Evolutionary conservation across 2,113 vertebrate genomes (phyloP).

Genomic region (Prolemur simus): DNA sequence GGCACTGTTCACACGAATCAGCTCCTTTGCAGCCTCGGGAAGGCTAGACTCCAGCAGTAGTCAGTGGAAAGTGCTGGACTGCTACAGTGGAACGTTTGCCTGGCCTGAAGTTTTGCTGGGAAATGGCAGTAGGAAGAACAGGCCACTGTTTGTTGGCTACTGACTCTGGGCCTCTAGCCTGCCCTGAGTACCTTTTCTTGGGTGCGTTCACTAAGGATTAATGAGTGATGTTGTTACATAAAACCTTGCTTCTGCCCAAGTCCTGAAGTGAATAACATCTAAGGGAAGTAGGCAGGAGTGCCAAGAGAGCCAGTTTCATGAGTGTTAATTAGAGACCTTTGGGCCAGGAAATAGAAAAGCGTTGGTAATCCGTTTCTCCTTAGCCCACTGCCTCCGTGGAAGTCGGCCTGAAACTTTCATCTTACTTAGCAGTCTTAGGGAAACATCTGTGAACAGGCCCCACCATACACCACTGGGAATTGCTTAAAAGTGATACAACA

Average conservation of each 20-base stretch:
- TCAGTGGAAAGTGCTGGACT: neutral
- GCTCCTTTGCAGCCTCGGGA: neutral
- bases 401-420: constrained; percentile 54
- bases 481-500: constrained; percentile 53
- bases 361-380: constrained; percentile 27
- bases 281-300: neutral
- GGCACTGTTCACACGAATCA: neutral
- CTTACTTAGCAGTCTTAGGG: constrained; percentile 35
- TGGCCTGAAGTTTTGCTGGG: neutral
- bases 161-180: neutral
- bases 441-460: constrained; percentile 51
- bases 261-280: neutral
- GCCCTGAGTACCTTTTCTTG: neutral
- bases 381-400: constrained; percentile 3
- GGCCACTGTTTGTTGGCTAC: neutral
- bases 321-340: constrained; percentile 59
- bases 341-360: constrained; percentile 14
- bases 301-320: neutral
- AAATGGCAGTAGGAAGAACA: neutral
- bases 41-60: neutral
- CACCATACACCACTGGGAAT: constrained; percentile 9
- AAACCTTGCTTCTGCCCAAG: neutral
- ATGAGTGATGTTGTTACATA: neutral
- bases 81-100: neutral
- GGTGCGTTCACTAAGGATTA: neutral